Evolutionary conservation across 2,113 vertebrate genomes (phyloP), one percentile per base, ranked within the genome.

Genomic region (Pithys albifrons): DNA sequence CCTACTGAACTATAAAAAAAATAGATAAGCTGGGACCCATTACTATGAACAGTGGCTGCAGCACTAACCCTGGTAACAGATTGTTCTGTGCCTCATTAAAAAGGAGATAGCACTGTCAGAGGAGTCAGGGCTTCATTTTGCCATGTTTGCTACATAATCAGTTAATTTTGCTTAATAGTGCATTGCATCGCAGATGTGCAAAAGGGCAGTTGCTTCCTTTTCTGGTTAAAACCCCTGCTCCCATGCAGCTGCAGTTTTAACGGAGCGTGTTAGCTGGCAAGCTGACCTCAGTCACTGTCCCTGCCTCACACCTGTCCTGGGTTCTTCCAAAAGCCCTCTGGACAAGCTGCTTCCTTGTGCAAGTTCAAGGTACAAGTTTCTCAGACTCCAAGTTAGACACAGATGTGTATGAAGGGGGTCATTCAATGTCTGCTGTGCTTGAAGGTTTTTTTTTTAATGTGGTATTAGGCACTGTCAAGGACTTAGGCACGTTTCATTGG

Each of bases 101-200:
- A 82, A 75, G 61, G 70, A 84, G 89, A 75, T 75, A 75, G 62
- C 18, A 1, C 85, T 80, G 86, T 91, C 85, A 94, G 81, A 92
- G 86, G 58, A 92, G 86, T 67, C 89, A 54, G n/a, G 48, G 67
- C 85, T 95, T 92, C 73, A 28, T 95, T 95, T 92, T 93, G 73
- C 91, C 23, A 0, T 79, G 69, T 91, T 96, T 92, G 77, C 91
- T 87, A 78, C 91, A 72, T 92, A 94, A 95, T 95, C 95, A 89
- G 94, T 96, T 95, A 96, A 86, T 95, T 96, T 94, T 95, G 96
- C 91, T 89, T 91, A 94, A 90, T 59, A 89, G 90, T 9, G 78
- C 74, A 39, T 85, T 69, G 81, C 6, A 1, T 69, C 7, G 10
- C 84, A 82, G 87, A 88, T 87, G 84, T 84, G 79, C 80, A 41